phyloP scores from a whole-genome alignment of 2,113 vertebrate species.

The Psophia crepitans region DNA sequence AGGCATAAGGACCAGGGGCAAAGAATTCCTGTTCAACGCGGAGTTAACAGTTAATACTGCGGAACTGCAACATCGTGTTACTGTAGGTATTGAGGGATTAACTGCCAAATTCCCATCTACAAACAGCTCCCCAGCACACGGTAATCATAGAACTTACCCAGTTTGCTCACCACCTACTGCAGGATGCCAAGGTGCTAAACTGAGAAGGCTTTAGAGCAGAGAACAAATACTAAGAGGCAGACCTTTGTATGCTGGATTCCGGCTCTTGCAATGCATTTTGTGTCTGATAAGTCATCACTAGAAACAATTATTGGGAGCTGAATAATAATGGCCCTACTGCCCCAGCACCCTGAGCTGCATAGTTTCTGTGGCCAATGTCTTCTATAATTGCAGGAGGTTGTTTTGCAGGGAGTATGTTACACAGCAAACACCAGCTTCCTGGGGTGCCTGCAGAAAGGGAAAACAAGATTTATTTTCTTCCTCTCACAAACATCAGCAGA shows the following conservation, averaged over 20 bases:
- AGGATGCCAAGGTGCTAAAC: background rate
- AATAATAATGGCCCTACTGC: background rate
- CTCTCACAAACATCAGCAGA: conserved; percentile 33
- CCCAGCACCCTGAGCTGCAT: background rate
- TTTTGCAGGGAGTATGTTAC: background rate
- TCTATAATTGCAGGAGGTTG: background rate
- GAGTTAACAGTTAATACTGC: background rate
- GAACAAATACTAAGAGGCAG: background rate
- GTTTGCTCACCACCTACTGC: background rate
- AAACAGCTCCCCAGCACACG: background rate
- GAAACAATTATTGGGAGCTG: background rate
- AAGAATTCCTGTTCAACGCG: too few species aligned
- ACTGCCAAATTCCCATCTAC: background rate
- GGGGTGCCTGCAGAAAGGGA: background rate
- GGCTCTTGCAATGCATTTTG: background rate
- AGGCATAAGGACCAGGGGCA: too few species aligned
- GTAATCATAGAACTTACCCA: background rate
- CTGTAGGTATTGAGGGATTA: background rate
- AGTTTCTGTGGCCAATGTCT: background rate
- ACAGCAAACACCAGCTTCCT: background rate
- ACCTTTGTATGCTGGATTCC: background rate
- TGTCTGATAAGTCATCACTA: background rate
- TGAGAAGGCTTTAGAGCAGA: background rate
- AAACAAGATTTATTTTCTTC: conserved; percentile 49
- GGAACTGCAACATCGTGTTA: background rate